Evolutionary conservation across 2,113 vertebrate species (phyloP), one percentile per base, ranked within the genome.

Genomic region (Myrmecobius fasciatus): DNA sequence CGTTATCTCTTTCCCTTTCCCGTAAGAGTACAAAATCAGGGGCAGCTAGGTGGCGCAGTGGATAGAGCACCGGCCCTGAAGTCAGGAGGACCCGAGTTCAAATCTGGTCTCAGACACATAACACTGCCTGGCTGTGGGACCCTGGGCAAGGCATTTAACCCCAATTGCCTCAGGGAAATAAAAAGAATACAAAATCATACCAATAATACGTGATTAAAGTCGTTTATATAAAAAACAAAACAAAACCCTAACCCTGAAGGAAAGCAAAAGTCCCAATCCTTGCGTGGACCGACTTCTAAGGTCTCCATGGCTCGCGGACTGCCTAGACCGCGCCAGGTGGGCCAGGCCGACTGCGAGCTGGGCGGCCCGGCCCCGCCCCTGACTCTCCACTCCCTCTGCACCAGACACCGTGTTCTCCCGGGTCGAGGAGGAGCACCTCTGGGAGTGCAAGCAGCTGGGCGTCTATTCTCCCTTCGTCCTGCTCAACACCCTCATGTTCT

Each of bases 401-500:
- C 91, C 98, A 99, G 99, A 99, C 96, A 97, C 98, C 0, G 98
- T 98, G 90, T 98, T 99, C 97, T 99, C 99, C 0, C 98, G 99
- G 47, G 99, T 99, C 0, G 98, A 99, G 96, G 99, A 99, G 97
- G 99, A 99, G 52, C 99, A 99, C 94, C 99, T 99, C 92, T 99
- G 99, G 99, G 99, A 99, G 95, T 99, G 99, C 98, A 99, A 99
- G 96, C 99, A 99, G 97, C 97, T 99, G 97, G 99, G 99, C 0
- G 99, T 99, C 89, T 99, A 99, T 95, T 99, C 99, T 0, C 99
- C 99, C 17, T 99, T 99, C 0, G 99, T 99, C 91, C 99, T 99
- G 75, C 99, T 99, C 96, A 99, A 99, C 98, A 99, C 99, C 53
- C 99, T 99, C 95, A 99, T 99, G 98, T 99, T 99, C 98, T 99